A percentile compares a stretch with the other conserved stretches of the same genome.
Conservation (phyloP, 2,888 invertebrate species). For the Machimus atricapillus region DNA sequence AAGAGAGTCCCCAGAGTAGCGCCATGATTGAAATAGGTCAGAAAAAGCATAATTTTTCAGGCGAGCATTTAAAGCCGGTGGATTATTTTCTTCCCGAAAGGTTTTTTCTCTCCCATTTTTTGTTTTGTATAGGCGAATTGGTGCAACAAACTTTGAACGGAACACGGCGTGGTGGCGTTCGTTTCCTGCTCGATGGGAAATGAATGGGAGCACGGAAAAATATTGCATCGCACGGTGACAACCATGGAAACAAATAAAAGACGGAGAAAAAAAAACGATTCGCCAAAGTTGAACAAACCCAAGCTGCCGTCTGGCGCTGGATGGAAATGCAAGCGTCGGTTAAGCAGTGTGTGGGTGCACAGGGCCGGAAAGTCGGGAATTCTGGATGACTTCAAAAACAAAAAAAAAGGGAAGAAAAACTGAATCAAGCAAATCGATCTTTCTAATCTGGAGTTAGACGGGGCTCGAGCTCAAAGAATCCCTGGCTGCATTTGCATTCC, state of each 20-base stretch:
- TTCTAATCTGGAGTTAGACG: not conserved
- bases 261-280: not conserved
- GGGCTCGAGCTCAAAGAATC: not conserved
- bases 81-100: not conserved
- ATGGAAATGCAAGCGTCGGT: not conserved
- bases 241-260: not conserved
- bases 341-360: not conserved
- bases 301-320: not conserved
- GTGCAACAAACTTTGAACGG: not conserved
- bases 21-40: not conserved
- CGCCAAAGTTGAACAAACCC: not conserved
- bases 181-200: not conserved
- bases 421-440: not conserved
- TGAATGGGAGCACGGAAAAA: not conserved
- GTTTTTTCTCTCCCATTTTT: not conserved
- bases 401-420: not conserved
- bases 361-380: not conserved
- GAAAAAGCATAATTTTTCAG: not conserved
- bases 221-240: not conserved
- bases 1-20: not conserved
- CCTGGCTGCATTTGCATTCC: not conserved
- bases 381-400: not conserved
- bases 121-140: not conserved
- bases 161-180: not conserved
- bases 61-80: not conserved